A percentile compares a stretch with the other conserved stretches of the same genome.
Evolutionary conservation across 2,888 invertebrate genomes (phyloP).

Genomic region (Andricus curvator): DNA sequence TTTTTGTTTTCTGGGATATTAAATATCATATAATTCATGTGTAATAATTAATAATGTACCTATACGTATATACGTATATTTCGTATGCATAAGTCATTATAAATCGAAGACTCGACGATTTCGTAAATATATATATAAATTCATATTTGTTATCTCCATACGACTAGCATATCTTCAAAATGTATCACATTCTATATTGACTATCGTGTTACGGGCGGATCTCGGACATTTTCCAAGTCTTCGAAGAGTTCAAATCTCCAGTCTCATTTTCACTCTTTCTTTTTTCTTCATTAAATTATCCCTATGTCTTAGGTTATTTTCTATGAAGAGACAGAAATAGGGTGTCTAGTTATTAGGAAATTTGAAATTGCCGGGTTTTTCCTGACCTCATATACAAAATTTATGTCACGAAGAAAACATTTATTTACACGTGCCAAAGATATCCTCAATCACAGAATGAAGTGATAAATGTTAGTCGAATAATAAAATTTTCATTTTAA

Average conservation of each 20-base stretch:
- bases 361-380: too few relatives aligned
- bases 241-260: conserved; percentile 14
- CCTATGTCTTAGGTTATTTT: background rate
- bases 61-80: conserved; percentile 47
- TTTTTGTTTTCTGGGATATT: conserved; percentile 21
- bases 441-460: too few relatives aligned
- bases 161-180: conserved; percentile 74
- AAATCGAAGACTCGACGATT: conserved; percentile 68
- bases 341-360: too few relatives aligned
- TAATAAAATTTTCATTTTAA: too few relatives aligned
- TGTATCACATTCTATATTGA: conserved; percentile 78
- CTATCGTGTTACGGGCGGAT: conserved; percentile 75
- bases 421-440: too few relatives aligned
- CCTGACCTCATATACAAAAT: too few relatives aligned
- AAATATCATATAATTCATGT: conserved; percentile 42
- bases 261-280: background rate
- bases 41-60: conserved; percentile 47
- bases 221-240: conserved; percentile 58
- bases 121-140: conserved; percentile 63
- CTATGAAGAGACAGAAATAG: background rate
- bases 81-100: conserved; percentile 65
- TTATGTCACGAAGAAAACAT: too few relatives aligned
- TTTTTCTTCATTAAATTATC: background rate
- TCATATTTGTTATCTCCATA: conserved; percentile 65
- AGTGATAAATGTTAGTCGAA: too few relatives aligned